These are phyloP conservation scores for Iselma pallidipennis DNA, from an alignment of 2,888 invertebrate genomes.

Conservation along the genomic window DNA sequence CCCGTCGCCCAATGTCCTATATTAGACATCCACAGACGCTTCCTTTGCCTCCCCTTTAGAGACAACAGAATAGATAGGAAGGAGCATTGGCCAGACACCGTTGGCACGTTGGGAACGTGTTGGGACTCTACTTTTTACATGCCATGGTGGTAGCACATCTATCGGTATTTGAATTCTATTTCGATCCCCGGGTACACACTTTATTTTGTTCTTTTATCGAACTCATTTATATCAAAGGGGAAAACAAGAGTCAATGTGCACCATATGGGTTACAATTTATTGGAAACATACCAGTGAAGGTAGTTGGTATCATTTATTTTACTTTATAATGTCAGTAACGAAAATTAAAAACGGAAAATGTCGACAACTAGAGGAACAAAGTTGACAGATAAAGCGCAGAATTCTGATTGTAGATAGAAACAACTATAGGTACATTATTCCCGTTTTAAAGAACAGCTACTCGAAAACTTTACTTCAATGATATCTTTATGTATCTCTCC, in stretches of 20 bases:
- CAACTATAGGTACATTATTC: no score
- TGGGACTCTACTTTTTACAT: conserved; percentile 19
- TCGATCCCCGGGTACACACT: conserved; percentile 17
- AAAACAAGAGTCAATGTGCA: background rate
- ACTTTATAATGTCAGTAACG: no score
- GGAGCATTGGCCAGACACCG: conserved; percentile 15
- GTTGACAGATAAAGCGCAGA: no score
- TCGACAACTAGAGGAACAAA: no score
- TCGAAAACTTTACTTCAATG: background rate
- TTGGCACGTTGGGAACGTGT: conserved; percentile 21
- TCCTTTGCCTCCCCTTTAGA: conserved; percentile 12
- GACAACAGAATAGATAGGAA: background rate
- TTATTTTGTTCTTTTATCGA: background rate
- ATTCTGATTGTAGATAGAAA: no score
- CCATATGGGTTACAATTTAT: conserved; percentile 20
- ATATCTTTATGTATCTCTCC: background rate
- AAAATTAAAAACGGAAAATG: no score
- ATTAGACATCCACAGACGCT: conserved; percentile 40
- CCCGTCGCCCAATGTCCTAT: conserved; percentile 43
- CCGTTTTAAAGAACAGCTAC: no score
- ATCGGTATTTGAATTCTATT: conserved; percentile 29
- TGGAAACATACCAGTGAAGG: no score
- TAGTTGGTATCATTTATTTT: no score
- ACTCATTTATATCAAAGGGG: conserved; percentile 9
- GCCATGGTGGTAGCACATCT: conserved; percentile 19